Conservation (phyloP, 2,888 invertebrate genomes). For the Eupithecia subumbrata region DNA sequence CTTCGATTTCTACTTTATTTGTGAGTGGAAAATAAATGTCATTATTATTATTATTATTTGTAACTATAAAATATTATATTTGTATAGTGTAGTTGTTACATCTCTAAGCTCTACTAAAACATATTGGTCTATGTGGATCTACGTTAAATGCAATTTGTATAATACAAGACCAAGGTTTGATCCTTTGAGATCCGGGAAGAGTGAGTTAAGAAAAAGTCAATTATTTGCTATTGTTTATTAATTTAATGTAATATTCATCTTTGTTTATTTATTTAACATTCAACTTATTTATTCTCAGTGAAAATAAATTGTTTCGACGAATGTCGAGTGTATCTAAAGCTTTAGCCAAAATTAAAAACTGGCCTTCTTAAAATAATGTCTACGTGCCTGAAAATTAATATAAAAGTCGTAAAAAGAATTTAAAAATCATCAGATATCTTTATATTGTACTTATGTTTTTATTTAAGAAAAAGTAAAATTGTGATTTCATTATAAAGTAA, state of each 20-base stretch:
- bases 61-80: background rate
- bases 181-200: background rate
- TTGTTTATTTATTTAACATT: background rate
- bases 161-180: background rate
- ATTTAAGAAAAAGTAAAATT: background rate
- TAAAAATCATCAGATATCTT: background rate
- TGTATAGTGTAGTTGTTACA: background rate
- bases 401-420: background rate
- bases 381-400: background rate
- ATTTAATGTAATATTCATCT: background rate
- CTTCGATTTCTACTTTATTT: too few relatives aligned
- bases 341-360: background rate
- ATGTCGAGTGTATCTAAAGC: background rate
- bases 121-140: background rate
- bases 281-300: background rate
- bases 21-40: too few relatives aligned
- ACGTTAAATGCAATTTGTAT: background rate
- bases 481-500: background rate
- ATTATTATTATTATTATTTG: too few relatives aligned
- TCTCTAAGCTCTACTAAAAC: background rate
- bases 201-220: background rate
- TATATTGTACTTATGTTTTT: background rate
- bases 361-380: background rate
- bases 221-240: background rate
- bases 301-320: background rate